Percentiles rank a stretch among this genome's conserved stretches.
Evolutionary conservation across 2,113 vertebrate species (phyloP).

Genomic region (Cottus gobio): DNA sequence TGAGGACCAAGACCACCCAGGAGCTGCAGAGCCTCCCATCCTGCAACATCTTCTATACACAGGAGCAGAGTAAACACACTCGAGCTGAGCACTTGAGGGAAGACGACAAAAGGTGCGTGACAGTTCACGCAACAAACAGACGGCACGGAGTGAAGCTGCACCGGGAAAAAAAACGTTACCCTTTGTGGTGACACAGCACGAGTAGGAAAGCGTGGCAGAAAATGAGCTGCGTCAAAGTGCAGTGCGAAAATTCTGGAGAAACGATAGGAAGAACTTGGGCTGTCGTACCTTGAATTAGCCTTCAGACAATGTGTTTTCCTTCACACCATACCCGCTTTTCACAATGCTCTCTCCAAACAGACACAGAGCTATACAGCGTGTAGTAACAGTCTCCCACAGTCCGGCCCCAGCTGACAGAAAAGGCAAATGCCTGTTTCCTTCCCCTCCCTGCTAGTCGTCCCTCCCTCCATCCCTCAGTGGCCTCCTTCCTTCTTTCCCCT

Average conservation of each 20-base stretch:
- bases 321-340: conserved; percentile 70
- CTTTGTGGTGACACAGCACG: not conserved
- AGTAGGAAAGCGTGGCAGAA: not conserved
- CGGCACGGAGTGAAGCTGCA: not conserved
- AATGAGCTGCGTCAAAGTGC: conserved; percentile 8
- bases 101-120: not conserved
- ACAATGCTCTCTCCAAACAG: conserved; percentile 38
- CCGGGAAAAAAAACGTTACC: not conserved
- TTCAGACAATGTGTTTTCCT: conserved; percentile 46
- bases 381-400: conserved; percentile 56
- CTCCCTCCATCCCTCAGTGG: conserved; percentile 70
- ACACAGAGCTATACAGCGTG: conserved; percentile 57
- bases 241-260: not conserved
- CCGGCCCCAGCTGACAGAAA: conserved; percentile 69
- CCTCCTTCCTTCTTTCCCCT: conserved; percentile 64
- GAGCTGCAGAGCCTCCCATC: conserved; percentile 61
- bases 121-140: not conserved
- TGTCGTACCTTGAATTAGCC: conserved; percentile 64
- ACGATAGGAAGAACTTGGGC: not conserved
- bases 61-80: conserved; percentile 11
- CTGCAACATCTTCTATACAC: conserved; percentile 35
- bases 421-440: conserved; percentile 67
- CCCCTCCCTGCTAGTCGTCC: conserved; percentile 63
- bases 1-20: conserved; percentile 80
- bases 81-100: not conserved